These are phyloP conservation scores for Capromys pilorides DNA, from an alignment of 2,797 vertebrate genomes.

Conservation along the genomic window DNA sequence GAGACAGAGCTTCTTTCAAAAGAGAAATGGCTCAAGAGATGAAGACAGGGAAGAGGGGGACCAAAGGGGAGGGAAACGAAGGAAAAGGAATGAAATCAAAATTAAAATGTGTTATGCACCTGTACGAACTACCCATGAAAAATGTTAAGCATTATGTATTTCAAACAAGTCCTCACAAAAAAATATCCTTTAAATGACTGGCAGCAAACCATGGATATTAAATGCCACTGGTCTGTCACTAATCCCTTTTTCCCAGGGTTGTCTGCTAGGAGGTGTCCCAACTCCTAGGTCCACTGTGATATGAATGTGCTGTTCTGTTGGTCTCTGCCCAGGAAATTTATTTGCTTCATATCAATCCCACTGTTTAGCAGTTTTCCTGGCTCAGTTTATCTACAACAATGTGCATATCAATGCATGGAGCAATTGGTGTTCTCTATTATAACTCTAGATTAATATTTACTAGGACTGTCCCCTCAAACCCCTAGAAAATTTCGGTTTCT, in stretches of 20 bases:
- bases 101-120: neutral
- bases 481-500: neutral
- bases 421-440: constrained; percentile 36
- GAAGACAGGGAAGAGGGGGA: neutral
- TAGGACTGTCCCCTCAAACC: neutral
- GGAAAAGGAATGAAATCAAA: neutral
- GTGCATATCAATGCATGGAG: neutral
- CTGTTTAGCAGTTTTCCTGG: constrained; percentile 5
- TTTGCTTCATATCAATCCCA: neutral
- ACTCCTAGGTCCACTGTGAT: neutral
- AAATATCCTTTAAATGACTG: neutral
- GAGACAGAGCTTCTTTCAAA: neutral
- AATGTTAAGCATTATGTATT: neutral
- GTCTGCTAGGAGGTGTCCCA: neutral
- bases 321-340: constrained; percentile 37
- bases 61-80: neutral
- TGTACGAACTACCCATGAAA: neutral
- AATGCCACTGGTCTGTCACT: neutral
- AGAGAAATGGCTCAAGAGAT: neutral
- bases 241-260: neutral
- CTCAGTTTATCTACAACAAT: constrained; percentile 32
- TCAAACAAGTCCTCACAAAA: neutral
- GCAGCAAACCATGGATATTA: neutral
- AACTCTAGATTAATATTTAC: constrained; percentile 53
- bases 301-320: neutral